phyloP scores from a whole-genome alignment of 2,113 vertebrate genomes.

The Petaurus breviceps region DNA sequence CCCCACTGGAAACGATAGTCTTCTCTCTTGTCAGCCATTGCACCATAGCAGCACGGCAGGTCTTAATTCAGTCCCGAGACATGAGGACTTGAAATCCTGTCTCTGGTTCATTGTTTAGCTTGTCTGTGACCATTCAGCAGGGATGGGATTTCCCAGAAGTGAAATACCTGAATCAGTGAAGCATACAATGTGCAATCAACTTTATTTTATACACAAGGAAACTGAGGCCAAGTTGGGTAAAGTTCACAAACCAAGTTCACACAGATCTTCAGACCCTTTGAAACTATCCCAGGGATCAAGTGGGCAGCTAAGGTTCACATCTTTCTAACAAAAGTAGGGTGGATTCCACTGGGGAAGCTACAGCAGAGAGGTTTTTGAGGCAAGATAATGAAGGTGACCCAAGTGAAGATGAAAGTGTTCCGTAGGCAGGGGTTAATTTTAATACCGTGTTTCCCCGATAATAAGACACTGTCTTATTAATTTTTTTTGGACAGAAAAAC shows the following conservation, averaged over 20 bases:
- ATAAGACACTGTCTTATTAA: no score
- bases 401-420: background rate
- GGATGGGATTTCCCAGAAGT: background rate
- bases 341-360: background rate
- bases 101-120: background rate
- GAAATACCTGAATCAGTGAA: background rate
- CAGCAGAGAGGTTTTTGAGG: background rate
- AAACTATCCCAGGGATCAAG: background rate
- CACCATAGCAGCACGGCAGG: background rate
- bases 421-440: background rate
- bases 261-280: background rate
- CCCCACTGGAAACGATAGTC: background rate
- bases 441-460: no score
- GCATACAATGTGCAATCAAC: background rate
- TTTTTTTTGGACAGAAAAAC: no score
- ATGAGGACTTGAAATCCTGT: background rate
- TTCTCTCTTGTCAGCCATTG: background rate
- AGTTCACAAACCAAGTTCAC: background rate
- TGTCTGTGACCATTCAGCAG: background rate
- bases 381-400: background rate
- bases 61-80: background rate
- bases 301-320: background rate
- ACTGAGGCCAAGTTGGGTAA: background rate
- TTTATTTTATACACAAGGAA: background rate
- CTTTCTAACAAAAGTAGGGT: background rate